Conservation (phyloP, 2,113 vertebrate species). For the Leptosomus discolor region DNA sequence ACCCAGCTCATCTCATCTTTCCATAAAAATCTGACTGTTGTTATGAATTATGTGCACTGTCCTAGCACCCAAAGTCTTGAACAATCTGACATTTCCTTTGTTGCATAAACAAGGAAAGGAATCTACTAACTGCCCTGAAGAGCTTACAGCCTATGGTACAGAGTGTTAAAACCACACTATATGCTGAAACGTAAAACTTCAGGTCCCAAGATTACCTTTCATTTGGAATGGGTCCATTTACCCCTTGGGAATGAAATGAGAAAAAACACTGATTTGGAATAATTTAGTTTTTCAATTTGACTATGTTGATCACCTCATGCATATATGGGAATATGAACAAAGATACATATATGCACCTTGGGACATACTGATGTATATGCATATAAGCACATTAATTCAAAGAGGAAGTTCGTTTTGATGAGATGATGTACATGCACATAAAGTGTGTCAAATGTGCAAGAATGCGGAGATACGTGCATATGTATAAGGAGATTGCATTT, state of each 20-base stretch:
- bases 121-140: not conserved
- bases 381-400: conserved; percentile 20
- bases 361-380: conserved; percentile 9
- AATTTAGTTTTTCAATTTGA: conserved; percentile 27
- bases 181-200: not conserved
- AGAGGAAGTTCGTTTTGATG: conserved; percentile 36
- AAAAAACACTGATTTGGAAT: conserved; percentile 8
- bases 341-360: conserved; percentile 21
- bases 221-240: conserved; percentile 30
- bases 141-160: not conserved
- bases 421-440: not conserved
- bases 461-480: not conserved
- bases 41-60: not conserved
- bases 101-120: not conserved
- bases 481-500: not conserved
- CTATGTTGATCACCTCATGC: conserved; percentile 41
- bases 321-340: conserved; percentile 26
- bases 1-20: not conserved
- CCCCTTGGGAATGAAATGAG: not conserved
- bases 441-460: not conserved
- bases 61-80: not conserved
- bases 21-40: not conserved
- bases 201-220: conserved; percentile 58
- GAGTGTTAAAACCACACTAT: not conserved
- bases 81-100: not conserved